phyloP scores from a whole-genome alignment of 2,797 vertebrate species.

The Hippocampus kuda region DNA sequence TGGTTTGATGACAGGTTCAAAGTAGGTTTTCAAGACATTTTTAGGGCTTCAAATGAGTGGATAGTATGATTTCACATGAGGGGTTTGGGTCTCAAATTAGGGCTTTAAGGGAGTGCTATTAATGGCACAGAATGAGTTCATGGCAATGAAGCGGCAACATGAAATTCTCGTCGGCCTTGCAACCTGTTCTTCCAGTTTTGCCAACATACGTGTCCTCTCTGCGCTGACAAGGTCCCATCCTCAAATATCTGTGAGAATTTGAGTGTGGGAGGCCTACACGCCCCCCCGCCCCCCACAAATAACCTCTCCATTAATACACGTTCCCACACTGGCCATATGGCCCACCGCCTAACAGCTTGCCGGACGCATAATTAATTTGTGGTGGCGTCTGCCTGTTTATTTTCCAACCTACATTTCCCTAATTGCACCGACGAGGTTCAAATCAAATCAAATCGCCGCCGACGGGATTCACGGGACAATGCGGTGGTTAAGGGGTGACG shows the following conservation, averaged over 20 bases:
- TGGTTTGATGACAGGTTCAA: not conserved
- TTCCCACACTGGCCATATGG: constrained; percentile 69
- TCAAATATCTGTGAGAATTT: constrained; percentile 61
- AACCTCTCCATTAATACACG: constrained; percentile 37
- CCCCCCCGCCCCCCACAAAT: not conserved
- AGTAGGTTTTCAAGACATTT: not conserved
- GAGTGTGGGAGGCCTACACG: constrained; percentile 25
- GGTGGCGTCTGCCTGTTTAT: constrained; percentile 71
- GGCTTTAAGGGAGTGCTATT: not conserved
- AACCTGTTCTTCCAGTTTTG: not conserved
- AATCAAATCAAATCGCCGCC: constrained; percentile 58
- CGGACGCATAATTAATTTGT: constrained; percentile 78
- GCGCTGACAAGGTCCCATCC: constrained; percentile 23
- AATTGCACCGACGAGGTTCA: constrained; percentile 72
- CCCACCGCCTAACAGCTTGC: constrained; percentile 68
- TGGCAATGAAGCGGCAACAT: not conserved
- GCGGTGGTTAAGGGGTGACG: not conserved
- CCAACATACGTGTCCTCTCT: not conserved
- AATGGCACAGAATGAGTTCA: not conserved
- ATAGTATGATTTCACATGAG: not conserved
- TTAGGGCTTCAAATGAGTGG: too few species aligned
- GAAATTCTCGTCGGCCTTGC: not conserved
- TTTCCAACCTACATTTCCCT: constrained; percentile 74
- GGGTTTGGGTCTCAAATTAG: not conserved
- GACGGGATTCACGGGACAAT: not conserved